phyloP scores from a whole-genome alignment of 2,888 invertebrate genomes.

The Drosophila mulleri region DNA sequence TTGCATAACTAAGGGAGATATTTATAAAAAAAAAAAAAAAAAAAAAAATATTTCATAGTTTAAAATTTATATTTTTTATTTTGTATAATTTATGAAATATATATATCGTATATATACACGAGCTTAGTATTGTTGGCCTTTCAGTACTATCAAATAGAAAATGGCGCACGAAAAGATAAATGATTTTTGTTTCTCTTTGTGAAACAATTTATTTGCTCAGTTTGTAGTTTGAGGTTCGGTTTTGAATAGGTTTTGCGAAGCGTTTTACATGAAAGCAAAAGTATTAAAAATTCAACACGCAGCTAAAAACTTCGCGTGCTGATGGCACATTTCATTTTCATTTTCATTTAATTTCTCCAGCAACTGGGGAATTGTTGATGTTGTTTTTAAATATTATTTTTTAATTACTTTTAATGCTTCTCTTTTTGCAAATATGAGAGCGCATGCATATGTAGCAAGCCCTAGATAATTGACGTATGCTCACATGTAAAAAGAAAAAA shows the following conservation, averaged over 20 bases:
- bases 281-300: conserved; percentile 47
- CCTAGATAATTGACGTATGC: conserved; percentile 38
- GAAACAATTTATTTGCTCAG: not conserved
- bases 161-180: not conserved
- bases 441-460: no score
- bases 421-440: conserved; percentile 13
- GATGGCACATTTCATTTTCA: conserved; percentile 53
- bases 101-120: no score
- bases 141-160: not conserved
- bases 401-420: conserved; percentile 32
- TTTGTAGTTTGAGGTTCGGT: conserved; percentile 13
- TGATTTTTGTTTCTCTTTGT: not conserved
- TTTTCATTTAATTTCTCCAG: conserved; percentile 35
- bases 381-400: conserved; percentile 29
- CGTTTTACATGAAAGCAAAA: conserved; percentile 40
- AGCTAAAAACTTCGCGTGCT: conserved; percentile 53
- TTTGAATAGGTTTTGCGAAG: conserved; percentile 7
- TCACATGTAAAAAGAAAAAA: not conserved
- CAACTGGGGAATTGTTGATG: conserved; percentile 12
- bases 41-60: no score
- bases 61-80: no score
- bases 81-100: no score
- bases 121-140: not conserved
- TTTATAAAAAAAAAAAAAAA: no score
- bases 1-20: not conserved